Base-by-base conservation (phyloP, 2,113 vertebrate species). In the Alethe castanea region DNA sequence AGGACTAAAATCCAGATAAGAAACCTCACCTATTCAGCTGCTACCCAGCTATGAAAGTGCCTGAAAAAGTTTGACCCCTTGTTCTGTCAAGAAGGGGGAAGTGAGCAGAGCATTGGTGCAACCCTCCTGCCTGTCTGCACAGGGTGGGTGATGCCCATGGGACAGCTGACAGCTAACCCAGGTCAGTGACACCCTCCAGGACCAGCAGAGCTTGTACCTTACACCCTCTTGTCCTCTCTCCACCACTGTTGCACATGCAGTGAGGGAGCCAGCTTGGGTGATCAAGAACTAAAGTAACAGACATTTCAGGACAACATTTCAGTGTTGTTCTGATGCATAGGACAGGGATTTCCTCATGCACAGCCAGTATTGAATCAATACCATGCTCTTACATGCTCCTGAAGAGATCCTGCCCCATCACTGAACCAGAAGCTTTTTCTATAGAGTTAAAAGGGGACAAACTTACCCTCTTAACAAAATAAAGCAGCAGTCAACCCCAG, bases 381-480 rank as follows among this genome's bases (percentile, higher is more conserved):
- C 28, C 1, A 1, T 9, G 9, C 44, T 85, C 62, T 90, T 38
- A 50, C 8, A 35, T 7, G 31, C 18, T 82, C n/a, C 40, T 82
- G 50, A 67, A 61, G 40, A 90, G 12, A 65, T 50, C 59, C 62
- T 92, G 81, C 42, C 66, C 70, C 67, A 48, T 35, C 79, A 72
- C 29, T 82, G 88, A 92, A 82, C 64, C 50, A 69, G 61, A 90
- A 92, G 57, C 40, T 81, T 78, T 83, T 57, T 1, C 19, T 23
- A n/a, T 28, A 2, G 3, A 54, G 40, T 86, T 94, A 90, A 79
- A 89, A 79, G 65, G 81, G 48, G n/a, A 61, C n/a, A 14, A 80
- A 94, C 70, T 93, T 76, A 93, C 74, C 61, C 36, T 61, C 36
- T 90, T 60, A 36, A 70, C 7, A 81, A 89, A 85, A 79, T 25